Evolutionary conservation across 2,113 vertebrate species (phyloP).

Genomic region (Anas platyrhynchos): DNA sequence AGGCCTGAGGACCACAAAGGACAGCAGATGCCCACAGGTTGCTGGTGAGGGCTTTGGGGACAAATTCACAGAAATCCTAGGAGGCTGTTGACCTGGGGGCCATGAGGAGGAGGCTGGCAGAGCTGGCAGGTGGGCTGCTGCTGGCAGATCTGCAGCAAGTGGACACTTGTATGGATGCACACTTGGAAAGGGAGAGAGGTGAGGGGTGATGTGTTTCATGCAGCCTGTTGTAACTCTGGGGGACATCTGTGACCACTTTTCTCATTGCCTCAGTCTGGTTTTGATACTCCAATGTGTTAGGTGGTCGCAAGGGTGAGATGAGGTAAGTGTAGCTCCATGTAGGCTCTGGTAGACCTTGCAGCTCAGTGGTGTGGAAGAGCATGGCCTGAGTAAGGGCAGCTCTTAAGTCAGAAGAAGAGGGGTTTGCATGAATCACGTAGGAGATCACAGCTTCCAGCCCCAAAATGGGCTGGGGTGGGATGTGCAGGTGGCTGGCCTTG

Average conservation of each 20-base stretch:
- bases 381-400: not conserved
- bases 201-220: not conserved
- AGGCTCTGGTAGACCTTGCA: not conserved
- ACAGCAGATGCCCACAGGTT: not conserved
- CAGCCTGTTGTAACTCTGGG: not conserved
- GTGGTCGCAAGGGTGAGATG: not conserved
- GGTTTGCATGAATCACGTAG: rapidly evolving
- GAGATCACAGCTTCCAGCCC: not conserved
- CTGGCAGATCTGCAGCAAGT: not conserved
- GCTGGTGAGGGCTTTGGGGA: not conserved
- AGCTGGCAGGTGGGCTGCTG: not conserved
- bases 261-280: not conserved
- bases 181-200: constrained; percentile 18
- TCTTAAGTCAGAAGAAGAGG: not conserved
- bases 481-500: not conserved
- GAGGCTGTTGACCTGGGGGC: not conserved
- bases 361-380: not conserved
- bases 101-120: not conserved
- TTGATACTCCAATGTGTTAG: not conserved
- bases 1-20: not conserved
- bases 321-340: rapidly evolving
- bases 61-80: no score
- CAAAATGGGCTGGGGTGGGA: not conserved
- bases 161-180: not conserved
- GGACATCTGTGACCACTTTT: not conserved